These are phyloP conservation scores for Heliconius charithonia DNA, from an alignment of 2,888 invertebrate genomes.

Conservation along the genomic window DNA sequence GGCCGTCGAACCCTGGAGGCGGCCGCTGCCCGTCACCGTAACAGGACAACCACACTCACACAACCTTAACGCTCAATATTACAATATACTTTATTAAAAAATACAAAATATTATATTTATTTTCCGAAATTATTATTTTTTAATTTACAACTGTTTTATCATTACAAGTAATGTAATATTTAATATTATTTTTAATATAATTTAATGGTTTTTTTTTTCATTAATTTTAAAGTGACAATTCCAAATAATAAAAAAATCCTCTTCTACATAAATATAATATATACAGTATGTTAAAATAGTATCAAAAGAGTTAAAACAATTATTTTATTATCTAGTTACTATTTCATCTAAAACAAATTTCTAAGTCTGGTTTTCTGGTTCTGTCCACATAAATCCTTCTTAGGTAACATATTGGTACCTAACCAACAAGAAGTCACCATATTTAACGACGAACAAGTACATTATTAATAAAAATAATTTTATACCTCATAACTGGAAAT, in stretches of 20 bases:
- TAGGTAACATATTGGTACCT: background rate
- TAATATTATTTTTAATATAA: too few relatives aligned
- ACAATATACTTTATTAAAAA: background rate
- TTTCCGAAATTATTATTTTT: background rate
- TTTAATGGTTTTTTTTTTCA: too few relatives aligned
- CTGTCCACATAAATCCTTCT: background rate
- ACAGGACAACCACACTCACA: slow-evolving; percentile 42
- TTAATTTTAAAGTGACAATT: background rate
- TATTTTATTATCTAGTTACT: background rate
- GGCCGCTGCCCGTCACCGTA: slow-evolving; percentile 49
- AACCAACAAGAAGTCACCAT: background rate
- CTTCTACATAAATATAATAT: too few relatives aligned
- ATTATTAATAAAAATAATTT: too few relatives aligned
- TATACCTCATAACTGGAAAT: too few relatives aligned
- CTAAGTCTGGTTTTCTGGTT: background rate
- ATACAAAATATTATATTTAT: background rate
- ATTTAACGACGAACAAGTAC: background rate
- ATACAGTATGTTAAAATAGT: background rate
- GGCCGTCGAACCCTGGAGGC: slow-evolving; percentile 75
- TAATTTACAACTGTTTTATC: background rate
- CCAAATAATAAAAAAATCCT: too few relatives aligned
- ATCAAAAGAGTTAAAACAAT: background rate
- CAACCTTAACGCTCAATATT: slow-evolving; percentile 10
- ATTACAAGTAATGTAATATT: background rate
- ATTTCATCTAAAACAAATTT: background rate